phyloP scores from a whole-genome alignment of 2,797 vertebrate species.

The Melanotaenia parkinsoni region DNA sequence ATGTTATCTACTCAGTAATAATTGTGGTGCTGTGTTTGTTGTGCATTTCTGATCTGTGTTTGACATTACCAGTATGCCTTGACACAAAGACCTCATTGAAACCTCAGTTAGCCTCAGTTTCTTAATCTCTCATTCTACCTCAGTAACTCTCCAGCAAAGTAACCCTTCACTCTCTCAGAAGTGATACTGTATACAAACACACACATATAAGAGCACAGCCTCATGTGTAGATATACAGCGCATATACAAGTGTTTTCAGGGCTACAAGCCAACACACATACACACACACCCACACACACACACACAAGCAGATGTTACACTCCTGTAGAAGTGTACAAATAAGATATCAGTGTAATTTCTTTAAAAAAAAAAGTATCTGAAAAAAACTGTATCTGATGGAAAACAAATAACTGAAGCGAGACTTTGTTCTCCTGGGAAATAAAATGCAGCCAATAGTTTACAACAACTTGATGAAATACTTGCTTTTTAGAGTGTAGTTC shows the following conservation, averaged over 20 bases:
- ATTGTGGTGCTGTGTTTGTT: conserved; percentile 79
- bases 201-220: conserved; percentile 11
- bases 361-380: conserved; percentile 3
- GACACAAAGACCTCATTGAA: conserved; percentile 79
- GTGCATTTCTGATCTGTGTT: conserved; percentile 77
- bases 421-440: conserved; percentile 61
- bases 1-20: conserved; percentile 78
- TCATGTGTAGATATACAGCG: conserved; percentile 38
- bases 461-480: conserved; percentile 72
- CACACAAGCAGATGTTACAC: conserved; percentile 55
- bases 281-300: neutral
- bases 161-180: conserved; percentile 51
- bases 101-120: conserved; percentile 76
- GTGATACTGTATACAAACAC: conserved; percentile 26
- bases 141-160: conserved; percentile 67
- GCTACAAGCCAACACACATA: conserved; percentile 25
- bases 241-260: conserved; percentile 48
- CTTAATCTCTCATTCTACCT: conserved; percentile 81
- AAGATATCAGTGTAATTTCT: conserved; percentile 43
- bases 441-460: conserved; percentile 75
- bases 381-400: conserved; percentile 49
- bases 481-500: conserved; percentile 68
- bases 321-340: conserved; percentile 54
- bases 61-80: conserved; percentile 79
- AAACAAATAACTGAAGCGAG: conserved; percentile 54